Percentiles rank a stretch among this genome's conserved stretches.
phyloP scores from a whole-genome alignment of 2,797 vertebrate species.

The Eidolon dupreanum region DNA sequence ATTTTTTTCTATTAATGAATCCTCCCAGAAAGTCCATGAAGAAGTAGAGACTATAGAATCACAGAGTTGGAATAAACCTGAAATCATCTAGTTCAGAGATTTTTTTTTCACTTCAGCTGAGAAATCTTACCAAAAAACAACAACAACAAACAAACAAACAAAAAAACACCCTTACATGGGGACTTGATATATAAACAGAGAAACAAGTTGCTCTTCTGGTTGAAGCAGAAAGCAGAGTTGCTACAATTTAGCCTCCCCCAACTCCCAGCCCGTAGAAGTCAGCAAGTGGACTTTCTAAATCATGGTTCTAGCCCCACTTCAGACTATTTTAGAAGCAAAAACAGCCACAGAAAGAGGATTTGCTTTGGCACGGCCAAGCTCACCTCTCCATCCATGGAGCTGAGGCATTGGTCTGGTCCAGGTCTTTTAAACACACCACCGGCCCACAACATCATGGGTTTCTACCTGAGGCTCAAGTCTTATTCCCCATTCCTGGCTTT shows the following conservation, averaged over 20 bases:
- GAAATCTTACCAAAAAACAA: no score
- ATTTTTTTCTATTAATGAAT: neutral
- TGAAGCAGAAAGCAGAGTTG: neutral
- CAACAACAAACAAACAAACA: no score
- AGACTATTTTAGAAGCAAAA: neutral
- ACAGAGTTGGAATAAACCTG: neutral
- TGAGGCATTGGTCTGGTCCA: neutral
- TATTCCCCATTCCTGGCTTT: neutral
- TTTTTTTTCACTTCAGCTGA: neutral
- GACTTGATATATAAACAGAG: neutral
- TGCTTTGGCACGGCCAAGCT: neutral
- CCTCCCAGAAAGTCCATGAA: neutral
- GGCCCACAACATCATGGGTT: neutral
- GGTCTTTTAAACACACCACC: neutral
- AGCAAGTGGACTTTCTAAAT: neutral
- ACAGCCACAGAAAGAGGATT: neutral
- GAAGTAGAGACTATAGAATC: neutral
- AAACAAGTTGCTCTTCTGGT: neutral
- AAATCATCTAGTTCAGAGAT: neutral
- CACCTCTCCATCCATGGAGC: rapidly evolving
- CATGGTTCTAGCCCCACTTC: neutral
- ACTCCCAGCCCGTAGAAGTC: neutral
- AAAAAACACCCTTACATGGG: neutral
- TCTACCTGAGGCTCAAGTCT: neutral
- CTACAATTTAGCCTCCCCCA: neutral